Evolutionary conservation across 2,113 vertebrate species (phyloP).

Genomic region (Gavialis gangeticus): DNA sequence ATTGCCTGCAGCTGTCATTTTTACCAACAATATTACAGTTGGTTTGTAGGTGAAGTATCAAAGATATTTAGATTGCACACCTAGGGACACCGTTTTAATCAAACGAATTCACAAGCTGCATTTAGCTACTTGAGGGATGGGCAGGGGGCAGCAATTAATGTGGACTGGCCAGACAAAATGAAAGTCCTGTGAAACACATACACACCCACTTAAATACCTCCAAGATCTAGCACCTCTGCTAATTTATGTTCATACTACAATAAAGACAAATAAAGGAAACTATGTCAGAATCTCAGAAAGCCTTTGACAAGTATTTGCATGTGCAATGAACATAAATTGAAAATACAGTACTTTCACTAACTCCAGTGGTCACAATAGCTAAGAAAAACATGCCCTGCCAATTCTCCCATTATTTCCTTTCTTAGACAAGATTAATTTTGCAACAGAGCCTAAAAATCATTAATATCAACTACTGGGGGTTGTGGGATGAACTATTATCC

Average conservation of each 20-base stretch:
- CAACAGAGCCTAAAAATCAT: slow-evolving; percentile 5
- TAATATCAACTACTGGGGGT: rapidly evolving
- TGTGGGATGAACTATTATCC: background rate
- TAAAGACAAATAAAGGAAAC: slow-evolving; percentile 35
- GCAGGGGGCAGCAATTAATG: slow-evolving; percentile 27
- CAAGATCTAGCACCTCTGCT: slow-evolving; percentile 3
- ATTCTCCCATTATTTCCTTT: background rate
- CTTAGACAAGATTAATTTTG: background rate
- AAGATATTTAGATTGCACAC: slow-evolving; percentile 66
- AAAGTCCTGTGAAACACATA: background rate
- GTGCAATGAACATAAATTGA: background rate
- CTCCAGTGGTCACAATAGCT: background rate
- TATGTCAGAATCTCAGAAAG: background rate
- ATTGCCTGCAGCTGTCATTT: slow-evolving; percentile 84
- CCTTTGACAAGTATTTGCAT: background rate
- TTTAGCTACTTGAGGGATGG: slow-evolving; percentile 44
- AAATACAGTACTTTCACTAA: background rate
- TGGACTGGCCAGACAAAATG: slow-evolving; percentile 36
- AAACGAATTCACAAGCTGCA: slow-evolving; percentile 40
- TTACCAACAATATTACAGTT: slow-evolving; percentile 73
- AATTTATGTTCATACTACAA: slow-evolving; percentile 50
- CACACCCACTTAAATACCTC: background rate
- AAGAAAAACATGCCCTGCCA: rapidly evolving
- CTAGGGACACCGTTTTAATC: slow-evolving; percentile 68
- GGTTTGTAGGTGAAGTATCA: slow-evolving; percentile 79